Conservation (phyloP, 2,888 invertebrate genomes). For the Nemoura dubitans region DNA sequence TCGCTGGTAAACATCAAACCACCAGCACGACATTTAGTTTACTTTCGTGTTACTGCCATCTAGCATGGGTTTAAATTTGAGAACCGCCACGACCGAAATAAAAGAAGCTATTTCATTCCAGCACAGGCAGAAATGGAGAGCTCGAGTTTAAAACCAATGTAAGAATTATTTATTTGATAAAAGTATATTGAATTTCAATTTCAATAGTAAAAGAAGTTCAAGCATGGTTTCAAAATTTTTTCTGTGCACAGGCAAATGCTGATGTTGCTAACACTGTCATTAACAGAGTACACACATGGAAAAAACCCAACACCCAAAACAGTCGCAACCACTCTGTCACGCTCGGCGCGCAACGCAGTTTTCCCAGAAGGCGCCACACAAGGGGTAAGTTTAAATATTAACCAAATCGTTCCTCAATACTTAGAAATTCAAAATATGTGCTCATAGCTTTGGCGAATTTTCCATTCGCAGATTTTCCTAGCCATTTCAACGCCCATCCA, state of each 20-base stretch:
- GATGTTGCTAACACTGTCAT: background rate
- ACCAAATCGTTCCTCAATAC: background rate
- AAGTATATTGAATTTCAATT: background rate
- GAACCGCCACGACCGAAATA: background rate
- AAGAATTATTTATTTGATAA: background rate
- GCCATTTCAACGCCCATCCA: constrained; percentile 77
- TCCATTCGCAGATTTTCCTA: constrained; percentile 66
- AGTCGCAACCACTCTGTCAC: background rate
- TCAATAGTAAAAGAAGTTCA: background rate
- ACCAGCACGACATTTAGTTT: background rate
- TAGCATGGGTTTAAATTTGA: background rate
- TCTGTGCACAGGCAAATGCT: background rate
- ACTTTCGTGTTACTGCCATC: background rate
- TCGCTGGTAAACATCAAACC: background rate
- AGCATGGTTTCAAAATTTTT: background rate
- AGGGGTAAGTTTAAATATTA: constrained; percentile 4
- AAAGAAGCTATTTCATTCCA: background rate
- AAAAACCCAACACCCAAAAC: background rate
- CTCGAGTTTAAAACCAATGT: background rate
- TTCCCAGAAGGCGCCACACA: constrained; percentile 17
- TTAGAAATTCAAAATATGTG: too few species aligned
- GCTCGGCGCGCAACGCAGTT: background rate
- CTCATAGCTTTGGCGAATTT: background rate
- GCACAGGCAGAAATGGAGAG: background rate
- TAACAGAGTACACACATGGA: background rate